Evolutionary conservation across 2,888 invertebrate genomes (phyloP), one percentile per base, ranked within the genome.

Genomic region (Xestia rhomboidea): DNA sequence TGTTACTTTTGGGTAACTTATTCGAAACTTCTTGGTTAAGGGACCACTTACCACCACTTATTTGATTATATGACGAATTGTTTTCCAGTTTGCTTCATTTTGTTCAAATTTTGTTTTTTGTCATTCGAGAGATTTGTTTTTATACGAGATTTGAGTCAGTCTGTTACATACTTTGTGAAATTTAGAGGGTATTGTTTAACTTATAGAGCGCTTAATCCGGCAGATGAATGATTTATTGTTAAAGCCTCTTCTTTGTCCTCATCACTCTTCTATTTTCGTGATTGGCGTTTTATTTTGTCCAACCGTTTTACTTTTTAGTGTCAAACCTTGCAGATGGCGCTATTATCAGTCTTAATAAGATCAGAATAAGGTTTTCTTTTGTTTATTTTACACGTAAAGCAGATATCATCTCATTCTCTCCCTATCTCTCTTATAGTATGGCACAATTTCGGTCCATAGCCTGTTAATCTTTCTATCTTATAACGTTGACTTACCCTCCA

Each of bases 21-120:
- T 66, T 76, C 15, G 71, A 69, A 68, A 51, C 38, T 64, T 72
- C 62, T 72, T 64, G 72, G 44, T 82, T 77, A 73, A 78, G 2
- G 46, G 46, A 57, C 34, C 34, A 34, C 34, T 34, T 34, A 62
- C 27, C 62, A 49, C 7, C 70, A 81, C 76, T 87, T 83, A 85
- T 81, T 83, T 79, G 81, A 87, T 87, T 83, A 87, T 60, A 83
- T 68, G 77, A 79, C 24, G 66, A 79, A 83, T 85, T 79, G 68
- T 79, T 74, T 54, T 18, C 24, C 57, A 46, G 68, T 74, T 76
- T 30, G 27, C 38, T n/a, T 49, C 49, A 30, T 76, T 76, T 77
- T 62, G 64, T 62, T 63, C 38, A 77, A 57, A 30, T 57, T 71
- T 83, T 83, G 62, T 74, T 67, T 73, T 84, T 72, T 82, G 30